Conservation (phyloP, 30 jellyfish, hydroid and myxozoan genomes). For the Hydra vulgaris region DNA sequence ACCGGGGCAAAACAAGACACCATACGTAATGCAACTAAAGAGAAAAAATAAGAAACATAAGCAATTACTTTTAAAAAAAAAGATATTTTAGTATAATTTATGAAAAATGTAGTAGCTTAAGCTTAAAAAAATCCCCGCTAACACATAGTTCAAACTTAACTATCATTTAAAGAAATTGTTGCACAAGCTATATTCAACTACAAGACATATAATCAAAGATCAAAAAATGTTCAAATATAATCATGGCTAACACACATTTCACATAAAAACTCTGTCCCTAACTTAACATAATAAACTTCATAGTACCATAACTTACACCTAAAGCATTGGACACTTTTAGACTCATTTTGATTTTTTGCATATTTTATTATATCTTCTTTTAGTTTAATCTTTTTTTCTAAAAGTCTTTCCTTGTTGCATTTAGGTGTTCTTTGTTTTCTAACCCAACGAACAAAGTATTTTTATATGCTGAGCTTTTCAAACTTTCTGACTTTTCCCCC, state of each 20-base stretch:
- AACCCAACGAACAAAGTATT: background rate
- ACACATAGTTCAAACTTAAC: background rate
- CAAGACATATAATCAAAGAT: background rate
- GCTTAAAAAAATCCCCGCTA: too few relatives aligned
- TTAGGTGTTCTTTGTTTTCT: background rate
- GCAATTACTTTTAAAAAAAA: too few relatives aligned
- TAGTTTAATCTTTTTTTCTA: background rate
- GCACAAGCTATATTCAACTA: background rate
- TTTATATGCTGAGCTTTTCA: background rate
- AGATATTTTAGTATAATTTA: too few relatives aligned
- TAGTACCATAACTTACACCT: background rate
- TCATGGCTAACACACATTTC: background rate
- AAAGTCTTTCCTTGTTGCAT: background rate
- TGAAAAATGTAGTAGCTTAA: too few relatives aligned
- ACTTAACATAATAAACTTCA: background rate
- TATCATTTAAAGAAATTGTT: too few relatives aligned
- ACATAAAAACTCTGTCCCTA: slow-evolving; percentile 1
- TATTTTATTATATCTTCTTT: background rate
- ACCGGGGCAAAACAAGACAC: too few relatives aligned
- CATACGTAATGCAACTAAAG: too few relatives aligned
- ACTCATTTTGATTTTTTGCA: background rate
- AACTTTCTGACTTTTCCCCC: background rate
- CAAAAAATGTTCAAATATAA: background rate
- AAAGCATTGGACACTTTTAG: background rate
- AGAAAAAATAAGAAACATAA: too few relatives aligned